A percentile compares a stretch with the other conserved stretches of the same genome.
Conservation (phyloP, 1,140 invertebrate species). For the Anastrepha ludens region DNA sequence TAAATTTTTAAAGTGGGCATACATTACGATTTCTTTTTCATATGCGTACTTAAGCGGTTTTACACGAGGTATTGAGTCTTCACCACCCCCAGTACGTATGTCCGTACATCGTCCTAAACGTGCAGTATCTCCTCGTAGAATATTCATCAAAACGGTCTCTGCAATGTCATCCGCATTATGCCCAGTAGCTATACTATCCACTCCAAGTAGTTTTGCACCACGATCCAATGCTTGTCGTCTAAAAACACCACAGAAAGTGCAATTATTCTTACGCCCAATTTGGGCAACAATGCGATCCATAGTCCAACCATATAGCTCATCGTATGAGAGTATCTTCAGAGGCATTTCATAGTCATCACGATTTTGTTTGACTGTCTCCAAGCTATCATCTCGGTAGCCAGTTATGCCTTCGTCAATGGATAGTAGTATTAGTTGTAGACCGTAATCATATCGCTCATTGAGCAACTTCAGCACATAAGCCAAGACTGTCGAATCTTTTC, state of each 20-base stretch:
- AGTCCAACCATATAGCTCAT: slow-evolving; percentile 99
- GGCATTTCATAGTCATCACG: slow-evolving; percentile 94
- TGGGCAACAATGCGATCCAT: slow-evolving; percentile 98
- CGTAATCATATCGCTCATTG: slow-evolving; percentile 94
- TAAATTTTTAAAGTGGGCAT: slow-evolving; percentile 97
- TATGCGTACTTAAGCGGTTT: slow-evolving; percentile 99
- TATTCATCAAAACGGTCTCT: slow-evolving; percentile 99
- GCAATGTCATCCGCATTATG: slow-evolving; percentile 99
- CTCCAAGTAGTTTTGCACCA: slow-evolving; percentile 89
- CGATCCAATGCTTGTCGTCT: slow-evolving; percentile 96
- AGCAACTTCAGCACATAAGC: slow-evolving; percentile 86
- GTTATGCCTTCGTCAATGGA: slow-evolving; percentile 99
- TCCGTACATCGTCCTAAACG: slow-evolving; percentile 93
- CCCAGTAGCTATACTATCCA: slow-evolving; percentile 96
- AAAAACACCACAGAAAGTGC: slow-evolving; percentile 99
- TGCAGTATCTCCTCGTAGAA: slow-evolving; percentile 96
- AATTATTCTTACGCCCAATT: slow-evolving; percentile 98
- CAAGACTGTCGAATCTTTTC: slow-evolving; percentile 99
- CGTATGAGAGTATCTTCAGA: slow-evolving; percentile 97
- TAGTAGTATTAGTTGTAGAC: slow-evolving; percentile 91
- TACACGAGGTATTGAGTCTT: slow-evolving; percentile 91
- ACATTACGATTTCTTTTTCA: slow-evolving; percentile 99
- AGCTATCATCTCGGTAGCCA: slow-evolving; percentile 97
- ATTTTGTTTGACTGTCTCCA: slow-evolving; percentile 97
- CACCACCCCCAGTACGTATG: slow-evolving; percentile 88